Evolutionary conservation across 2,888 invertebrate genomes (phyloP).

Genomic region (Linnaemya tessellans): DNA sequence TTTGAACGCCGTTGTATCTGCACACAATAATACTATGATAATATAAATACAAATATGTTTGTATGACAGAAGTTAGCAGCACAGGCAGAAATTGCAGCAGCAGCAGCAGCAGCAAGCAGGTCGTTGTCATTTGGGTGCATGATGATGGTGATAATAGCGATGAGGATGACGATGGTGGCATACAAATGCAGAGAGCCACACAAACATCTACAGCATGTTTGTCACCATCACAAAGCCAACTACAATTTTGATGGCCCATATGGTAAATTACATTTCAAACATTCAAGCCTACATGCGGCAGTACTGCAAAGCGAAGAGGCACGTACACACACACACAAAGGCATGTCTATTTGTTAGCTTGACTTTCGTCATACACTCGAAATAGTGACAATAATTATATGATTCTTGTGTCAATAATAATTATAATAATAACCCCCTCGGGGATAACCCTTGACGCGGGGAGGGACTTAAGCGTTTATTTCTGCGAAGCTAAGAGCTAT

Average conservation of each 20-base stretch:
- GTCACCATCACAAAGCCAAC: slow-evolving; percentile 53
- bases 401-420: too few relatives aligned
- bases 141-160: slow-evolving; percentile 49
- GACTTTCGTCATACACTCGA: slow-evolving; percentile 24
- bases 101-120: slow-evolving; percentile 49
- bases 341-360: slow-evolving; percentile 38
- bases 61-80: background rate
- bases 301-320: background rate
- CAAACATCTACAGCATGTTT: slow-evolving; percentile 55
- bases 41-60: slow-evolving; percentile 46
- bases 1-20: background rate
- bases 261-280: slow-evolving; percentile 49
- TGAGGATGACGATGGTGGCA: slow-evolving; percentile 48
- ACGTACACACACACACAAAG: background rate
- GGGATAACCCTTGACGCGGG: too few relatives aligned
- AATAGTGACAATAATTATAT: too few relatives aligned
- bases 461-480: too few relatives aligned
- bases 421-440: too few relatives aligned
- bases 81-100: slow-evolving; percentile 25
- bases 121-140: slow-evolving; percentile 65
- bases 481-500: too few relatives aligned
- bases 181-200: slow-evolving; percentile 32
- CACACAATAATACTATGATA: slow-evolving; percentile 31
- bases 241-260: slow-evolving; percentile 67
- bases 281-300: background rate